Percentiles rank a stretch among this genome's conserved stretches.
These are phyloP conservation scores for Chromobotia macracanthus DNA, from an alignment of 2,797 vertebrate genomes.

Conservation along the genomic window DNA sequence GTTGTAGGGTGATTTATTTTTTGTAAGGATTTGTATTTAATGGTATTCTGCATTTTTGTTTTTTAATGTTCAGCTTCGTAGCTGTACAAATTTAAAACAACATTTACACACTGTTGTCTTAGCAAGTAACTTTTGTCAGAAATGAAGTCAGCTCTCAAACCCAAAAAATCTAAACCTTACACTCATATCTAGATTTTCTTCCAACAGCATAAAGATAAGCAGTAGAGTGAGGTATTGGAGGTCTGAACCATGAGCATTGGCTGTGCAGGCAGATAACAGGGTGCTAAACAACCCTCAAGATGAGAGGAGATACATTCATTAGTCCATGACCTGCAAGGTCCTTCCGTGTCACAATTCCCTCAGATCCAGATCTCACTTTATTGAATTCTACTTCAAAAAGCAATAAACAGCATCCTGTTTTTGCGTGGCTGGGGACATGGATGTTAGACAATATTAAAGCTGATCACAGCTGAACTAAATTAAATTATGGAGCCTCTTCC, in stretches of 20 bases:
- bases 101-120: background rate
- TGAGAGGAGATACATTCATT: conserved; percentile 56
- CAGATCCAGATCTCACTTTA: conserved; percentile 53
- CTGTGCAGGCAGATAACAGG: conserved; percentile 43
- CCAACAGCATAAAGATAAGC: conserved; percentile 28
- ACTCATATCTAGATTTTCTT: conserved; percentile 9
- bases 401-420: conserved; percentile 45
- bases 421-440: conserved; percentile 34
- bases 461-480: conserved; percentile 44
- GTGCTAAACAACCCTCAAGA: conserved; percentile 45
- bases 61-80: background rate
- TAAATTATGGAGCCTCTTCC: conserved; percentile 40
- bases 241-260: conserved; percentile 19
- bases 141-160: background rate
- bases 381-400: conserved; percentile 53
- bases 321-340: conserved; percentile 46
- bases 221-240: conserved; percentile 1
- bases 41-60: background rate
- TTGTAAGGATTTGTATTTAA: background rate
- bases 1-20: background rate
- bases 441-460: conserved; percentile 55
- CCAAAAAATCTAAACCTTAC: background rate
- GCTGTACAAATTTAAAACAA: background rate
- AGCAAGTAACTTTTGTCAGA: background rate
- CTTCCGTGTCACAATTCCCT: conserved; percentile 46